Evolutionary conservation across 2,888 invertebrate genomes (phyloP).

Genomic region (Diloba caeruleocephala): DNA sequence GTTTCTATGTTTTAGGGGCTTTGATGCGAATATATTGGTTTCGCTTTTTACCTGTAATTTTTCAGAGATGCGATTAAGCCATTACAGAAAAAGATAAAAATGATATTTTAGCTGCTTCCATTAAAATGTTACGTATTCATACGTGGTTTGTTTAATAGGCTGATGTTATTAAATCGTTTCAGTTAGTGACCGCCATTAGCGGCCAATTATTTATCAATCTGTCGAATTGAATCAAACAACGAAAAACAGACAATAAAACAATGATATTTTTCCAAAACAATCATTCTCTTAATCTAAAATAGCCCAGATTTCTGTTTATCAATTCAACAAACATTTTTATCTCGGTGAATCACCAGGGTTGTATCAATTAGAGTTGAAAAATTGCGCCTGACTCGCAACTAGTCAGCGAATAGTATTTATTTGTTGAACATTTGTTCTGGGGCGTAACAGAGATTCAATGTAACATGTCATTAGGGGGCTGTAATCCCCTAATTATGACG

Average conservation of each 20-base stretch:
- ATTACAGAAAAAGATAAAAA: constrained; percentile 65
- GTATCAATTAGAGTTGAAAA: constrained; percentile 47
- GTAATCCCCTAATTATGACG: constrained; percentile 89
- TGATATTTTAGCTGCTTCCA: constrained; percentile 48
- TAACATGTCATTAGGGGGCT: constrained; percentile 86
- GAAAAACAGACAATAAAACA: constrained; percentile 3
- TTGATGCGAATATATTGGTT: constrained; percentile 82
- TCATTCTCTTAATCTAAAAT: constrained; percentile 2
- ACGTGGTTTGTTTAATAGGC: constrained; percentile 21
- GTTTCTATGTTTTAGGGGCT: constrained; percentile 80
- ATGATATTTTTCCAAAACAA: neutral
- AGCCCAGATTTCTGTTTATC: constrained; percentile 10
- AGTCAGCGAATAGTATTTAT: constrained; percentile 81
- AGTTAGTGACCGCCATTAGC: constrained; percentile 6
- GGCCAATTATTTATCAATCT: constrained; percentile 16
- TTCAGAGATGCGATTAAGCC: constrained; percentile 76
- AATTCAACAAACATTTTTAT: constrained; percentile 30
- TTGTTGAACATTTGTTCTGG: constrained; percentile 82
- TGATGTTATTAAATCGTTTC: constrained; percentile 13
- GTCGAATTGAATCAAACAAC: constrained; percentile 11
- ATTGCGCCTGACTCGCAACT: constrained; percentile 45
- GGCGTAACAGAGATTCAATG: constrained; percentile 85
- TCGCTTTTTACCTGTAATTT: constrained; percentile 79
- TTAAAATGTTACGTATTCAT: constrained; percentile 25
- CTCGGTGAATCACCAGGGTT: constrained; percentile 36